phyloP scores from a whole-genome alignment of 2,888 invertebrate genomes.

The Drosophila paracracens region DNA sequence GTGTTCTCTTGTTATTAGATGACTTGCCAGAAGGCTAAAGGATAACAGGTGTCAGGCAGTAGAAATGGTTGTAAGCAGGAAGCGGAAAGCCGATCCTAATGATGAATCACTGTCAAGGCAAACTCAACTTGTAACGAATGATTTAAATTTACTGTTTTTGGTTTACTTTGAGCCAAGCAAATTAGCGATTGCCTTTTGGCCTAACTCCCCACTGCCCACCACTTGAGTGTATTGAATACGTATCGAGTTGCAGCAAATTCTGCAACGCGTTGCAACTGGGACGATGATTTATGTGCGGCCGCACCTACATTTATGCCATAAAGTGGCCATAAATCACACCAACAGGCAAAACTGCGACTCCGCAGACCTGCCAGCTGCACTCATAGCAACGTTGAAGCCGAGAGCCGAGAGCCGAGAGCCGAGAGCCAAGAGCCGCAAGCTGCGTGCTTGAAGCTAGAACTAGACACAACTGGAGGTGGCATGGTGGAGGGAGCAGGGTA shows the following conservation, averaged over 20 bases:
- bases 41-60: constrained; percentile 57
- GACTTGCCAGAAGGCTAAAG: constrained; percentile 48
- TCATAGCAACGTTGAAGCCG: constrained; percentile 33
- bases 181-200: constrained; percentile 33
- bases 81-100: constrained; percentile 17
- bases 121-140: constrained; percentile 3
- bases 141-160: constrained; percentile 11
- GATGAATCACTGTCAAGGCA: constrained; percentile 42
- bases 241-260: constrained; percentile 48
- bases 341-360: constrained; percentile 68
- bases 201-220: background rate
- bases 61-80: constrained; percentile 11
- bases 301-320: constrained; percentile 79
- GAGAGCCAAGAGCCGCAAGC: constrained; percentile 13
- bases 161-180: constrained; percentile 6
- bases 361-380: constrained; percentile 41
- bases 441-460: constrained; percentile 6
- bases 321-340: constrained; percentile 77
- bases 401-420: background rate
- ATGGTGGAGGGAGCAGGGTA: background rate
- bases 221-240: constrained; percentile 25
- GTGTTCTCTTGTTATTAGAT: constrained; percentile 30
- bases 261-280: constrained; percentile 65
- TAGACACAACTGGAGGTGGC: constrained; percentile 4
- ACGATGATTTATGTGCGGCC: constrained; percentile 77